Evolutionary conservation across 35 echinoderm and acorn worm species (phyloP).

Genomic region (Chiridota heheva): DNA sequence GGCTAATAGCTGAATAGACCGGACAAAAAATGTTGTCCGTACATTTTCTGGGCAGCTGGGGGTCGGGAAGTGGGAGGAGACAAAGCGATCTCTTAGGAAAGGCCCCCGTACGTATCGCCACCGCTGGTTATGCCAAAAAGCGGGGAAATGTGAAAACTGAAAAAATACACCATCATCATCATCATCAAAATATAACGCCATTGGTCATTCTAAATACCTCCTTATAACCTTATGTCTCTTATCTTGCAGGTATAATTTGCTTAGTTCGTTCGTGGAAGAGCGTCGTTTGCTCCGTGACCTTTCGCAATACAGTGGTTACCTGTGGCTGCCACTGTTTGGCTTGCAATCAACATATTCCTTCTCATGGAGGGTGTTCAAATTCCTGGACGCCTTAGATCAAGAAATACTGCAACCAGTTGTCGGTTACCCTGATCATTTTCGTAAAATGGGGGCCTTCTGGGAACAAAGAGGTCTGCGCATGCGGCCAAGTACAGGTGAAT

Average conservation of each 20-base stretch:
- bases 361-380: constrained; percentile 13
- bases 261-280: constrained; percentile 10
- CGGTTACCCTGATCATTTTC: constrained; percentile 31
- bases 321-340: constrained; percentile 36
- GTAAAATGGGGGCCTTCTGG: constrained; percentile 12
- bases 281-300: constrained; percentile 17
- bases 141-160: too few relatives aligned
- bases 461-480: background rate
- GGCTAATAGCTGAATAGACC: too few relatives aligned
- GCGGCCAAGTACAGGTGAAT: constrained; percentile 36
- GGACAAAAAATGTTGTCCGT: too few relatives aligned
- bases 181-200: too few relatives aligned
- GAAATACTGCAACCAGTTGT: constrained; percentile 4
- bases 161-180: too few relatives aligned
- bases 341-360: constrained; percentile 43
- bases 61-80: too few relatives aligned
- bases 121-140: too few relatives aligned
- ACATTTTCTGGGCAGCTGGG: too few relatives aligned
- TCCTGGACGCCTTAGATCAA: constrained; percentile 15
- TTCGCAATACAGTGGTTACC: constrained; percentile 16
- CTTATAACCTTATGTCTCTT: too few relatives aligned
- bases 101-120: too few relatives aligned
- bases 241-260: constrained; percentile 33
- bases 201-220: too few relatives aligned
- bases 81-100: too few relatives aligned